These are phyloP conservation scores for Gallinago media DNA, from an alignment of 2,113 vertebrate species.

Conservation along the genomic window DNA sequence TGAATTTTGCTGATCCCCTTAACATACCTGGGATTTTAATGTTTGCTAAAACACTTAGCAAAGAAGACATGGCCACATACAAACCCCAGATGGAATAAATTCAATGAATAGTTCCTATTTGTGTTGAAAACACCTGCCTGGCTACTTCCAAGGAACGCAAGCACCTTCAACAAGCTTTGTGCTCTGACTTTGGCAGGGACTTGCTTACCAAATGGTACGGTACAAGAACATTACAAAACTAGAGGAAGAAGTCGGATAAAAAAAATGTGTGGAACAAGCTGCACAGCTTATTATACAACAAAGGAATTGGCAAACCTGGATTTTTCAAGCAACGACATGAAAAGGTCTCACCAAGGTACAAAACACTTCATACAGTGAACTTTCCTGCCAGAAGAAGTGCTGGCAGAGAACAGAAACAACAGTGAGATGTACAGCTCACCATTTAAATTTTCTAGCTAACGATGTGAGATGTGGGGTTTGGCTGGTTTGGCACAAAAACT, in stretches of 20 bases:
- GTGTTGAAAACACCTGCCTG: not conserved
- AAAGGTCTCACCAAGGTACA: not conserved
- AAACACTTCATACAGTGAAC: not conserved
- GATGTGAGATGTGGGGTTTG: not conserved
- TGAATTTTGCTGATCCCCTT: not conserved
- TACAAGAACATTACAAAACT: not conserved
- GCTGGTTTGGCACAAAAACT: not conserved
- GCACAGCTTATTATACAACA: not conserved
- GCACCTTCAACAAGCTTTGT: not conserved
- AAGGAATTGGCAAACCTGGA: not conserved
- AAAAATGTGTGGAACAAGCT: not conserved
- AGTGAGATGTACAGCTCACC: not conserved
- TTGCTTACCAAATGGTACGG: not conserved
- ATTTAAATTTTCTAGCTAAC: not conserved
- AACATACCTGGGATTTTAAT: not conserved
- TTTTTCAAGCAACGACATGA: not conserved
- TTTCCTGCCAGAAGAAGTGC: conserved; percentile 73
- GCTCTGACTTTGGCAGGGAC: not conserved
- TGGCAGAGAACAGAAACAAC: conserved; percentile 32
- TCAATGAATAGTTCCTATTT: not conserved
- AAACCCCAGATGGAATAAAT: not conserved
- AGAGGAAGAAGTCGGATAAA: not conserved
- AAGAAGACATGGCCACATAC: not conserved
- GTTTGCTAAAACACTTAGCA: not conserved
- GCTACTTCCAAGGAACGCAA: not conserved